phyloP scores from a whole-genome alignment of 2,797 vertebrate species.

The Gymnothorax javanicus region DNA sequence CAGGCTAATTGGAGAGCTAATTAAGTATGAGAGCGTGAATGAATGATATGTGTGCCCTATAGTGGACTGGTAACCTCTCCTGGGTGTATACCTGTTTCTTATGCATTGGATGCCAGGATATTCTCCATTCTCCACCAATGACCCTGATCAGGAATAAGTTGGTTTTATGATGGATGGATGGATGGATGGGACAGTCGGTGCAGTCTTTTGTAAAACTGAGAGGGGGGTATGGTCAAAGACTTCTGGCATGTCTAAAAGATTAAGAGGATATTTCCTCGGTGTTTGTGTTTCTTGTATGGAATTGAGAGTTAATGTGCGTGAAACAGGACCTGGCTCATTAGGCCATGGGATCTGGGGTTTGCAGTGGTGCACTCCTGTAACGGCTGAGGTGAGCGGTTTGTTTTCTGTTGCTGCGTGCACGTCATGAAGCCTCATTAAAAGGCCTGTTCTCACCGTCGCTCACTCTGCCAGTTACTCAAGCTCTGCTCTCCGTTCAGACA shows the following conservation, averaged over 20 bases:
- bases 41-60: too few species aligned
- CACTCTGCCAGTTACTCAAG: neutral
- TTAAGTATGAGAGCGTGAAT: too few species aligned
- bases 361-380: neutral
- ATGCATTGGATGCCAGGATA: too few species aligned
- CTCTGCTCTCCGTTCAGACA: neutral
- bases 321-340: neutral
- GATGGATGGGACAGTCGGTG: too few species aligned
- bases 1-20: too few species aligned
- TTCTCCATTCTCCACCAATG: too few species aligned
- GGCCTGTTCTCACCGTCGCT: neutral
- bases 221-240: neutral
- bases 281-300: neutral
- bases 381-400: neutral
- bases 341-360: neutral
- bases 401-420: neutral
- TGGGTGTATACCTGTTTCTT: too few species aligned
- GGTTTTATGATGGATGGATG: too few species aligned
- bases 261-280: neutral
- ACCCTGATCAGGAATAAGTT: too few species aligned
- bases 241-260: neutral
- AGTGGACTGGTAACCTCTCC: too few species aligned
- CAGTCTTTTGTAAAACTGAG: neutral
- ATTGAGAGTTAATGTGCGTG: neutral
- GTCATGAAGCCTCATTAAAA: neutral